Conservation (phyloP, 2,888 invertebrate genomes). For the Drosophila trichaetosa region DNA sequence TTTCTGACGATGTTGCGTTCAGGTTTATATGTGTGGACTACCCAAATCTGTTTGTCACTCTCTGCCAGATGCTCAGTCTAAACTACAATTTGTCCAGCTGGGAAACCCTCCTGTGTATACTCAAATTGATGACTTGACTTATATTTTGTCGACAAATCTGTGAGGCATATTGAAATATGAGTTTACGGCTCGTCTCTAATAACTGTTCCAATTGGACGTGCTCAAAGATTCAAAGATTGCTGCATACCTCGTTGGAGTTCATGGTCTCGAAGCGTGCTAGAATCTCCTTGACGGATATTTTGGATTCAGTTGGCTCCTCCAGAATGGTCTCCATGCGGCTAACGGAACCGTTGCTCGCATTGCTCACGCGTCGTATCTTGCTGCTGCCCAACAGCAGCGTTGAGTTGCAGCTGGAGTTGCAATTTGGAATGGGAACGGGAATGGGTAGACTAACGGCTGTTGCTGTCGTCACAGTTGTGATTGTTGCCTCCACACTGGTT, state of each 20-base stretch:
- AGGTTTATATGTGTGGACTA: not conserved
- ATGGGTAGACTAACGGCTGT: conserved; percentile 26
- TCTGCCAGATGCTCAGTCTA: not conserved
- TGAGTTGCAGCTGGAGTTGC: conserved; percentile 6
- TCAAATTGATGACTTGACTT: not conserved
- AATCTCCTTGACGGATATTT: conserved; percentile 93
- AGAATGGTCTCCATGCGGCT: conserved; percentile 93
- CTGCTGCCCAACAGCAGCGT: conserved; percentile 42
- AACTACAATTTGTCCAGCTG: not conserved
- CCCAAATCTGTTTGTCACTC: not conserved
- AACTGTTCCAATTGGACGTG: not conserved
- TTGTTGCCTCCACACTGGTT: not conserved
- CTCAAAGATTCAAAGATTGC: not conserved
- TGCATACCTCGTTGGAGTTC: conserved; percentile 83
- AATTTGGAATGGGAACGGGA: conserved; percentile 28
- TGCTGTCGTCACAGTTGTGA: conserved; percentile 13
- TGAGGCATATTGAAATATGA: not conserved
- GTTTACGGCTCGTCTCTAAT: not conserved
- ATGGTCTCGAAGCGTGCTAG: conserved; percentile 92
- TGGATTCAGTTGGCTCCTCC: conserved; percentile 91
- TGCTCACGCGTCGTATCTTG: conserved; percentile 83
- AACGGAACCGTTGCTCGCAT: conserved; percentile 86
- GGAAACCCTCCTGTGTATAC: no score
- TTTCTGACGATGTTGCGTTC: not conserved
- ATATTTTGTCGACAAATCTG: not conserved